A percentile compares a stretch with the other conserved stretches of the same genome.
phyloP scores from a whole-genome alignment of 2,113 vertebrate genomes.

The Psilopsiagon aymara region DNA sequence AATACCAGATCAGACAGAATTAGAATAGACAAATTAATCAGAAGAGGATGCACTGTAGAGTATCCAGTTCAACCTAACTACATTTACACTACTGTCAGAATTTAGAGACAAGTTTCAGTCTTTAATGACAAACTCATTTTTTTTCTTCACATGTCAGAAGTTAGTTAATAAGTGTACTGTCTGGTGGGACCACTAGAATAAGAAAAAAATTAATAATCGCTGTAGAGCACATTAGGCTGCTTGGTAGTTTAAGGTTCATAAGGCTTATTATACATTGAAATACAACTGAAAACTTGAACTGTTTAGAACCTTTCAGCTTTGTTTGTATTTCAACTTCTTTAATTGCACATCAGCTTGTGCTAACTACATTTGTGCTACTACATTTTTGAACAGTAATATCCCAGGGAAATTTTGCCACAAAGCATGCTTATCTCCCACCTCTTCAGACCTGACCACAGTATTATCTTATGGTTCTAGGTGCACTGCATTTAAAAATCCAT shows the following conservation, averaged over 20 bases:
- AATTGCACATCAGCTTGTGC: background rate
- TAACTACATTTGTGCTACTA: background rate
- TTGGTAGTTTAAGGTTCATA: background rate
- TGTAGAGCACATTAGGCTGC: background rate
- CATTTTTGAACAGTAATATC: background rate
- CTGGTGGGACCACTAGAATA: background rate
- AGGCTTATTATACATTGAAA: background rate
- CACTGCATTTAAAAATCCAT: background rate
- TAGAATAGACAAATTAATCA: constrained; percentile 74
- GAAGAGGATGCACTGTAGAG: constrained; percentile 47
- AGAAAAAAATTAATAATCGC: background rate
- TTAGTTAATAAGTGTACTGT: background rate
- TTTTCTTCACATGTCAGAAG: background rate
- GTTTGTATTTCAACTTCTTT: background rate
- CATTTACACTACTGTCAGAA: background rate
- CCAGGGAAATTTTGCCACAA: background rate
- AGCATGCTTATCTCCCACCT: background rate
- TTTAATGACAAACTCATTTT: background rate
- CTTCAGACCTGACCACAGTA: background rate
- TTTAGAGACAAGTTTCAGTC: background rate
- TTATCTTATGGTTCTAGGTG: background rate
- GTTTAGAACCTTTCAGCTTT: background rate
- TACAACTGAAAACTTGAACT: background rate
- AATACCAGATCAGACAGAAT: constrained; percentile 32
- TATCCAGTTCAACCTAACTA: constrained; percentile 7